Base-by-base conservation (phyloP, 2,888 invertebrate genomes). In the Teleogryllus oceanicus region DNA sequence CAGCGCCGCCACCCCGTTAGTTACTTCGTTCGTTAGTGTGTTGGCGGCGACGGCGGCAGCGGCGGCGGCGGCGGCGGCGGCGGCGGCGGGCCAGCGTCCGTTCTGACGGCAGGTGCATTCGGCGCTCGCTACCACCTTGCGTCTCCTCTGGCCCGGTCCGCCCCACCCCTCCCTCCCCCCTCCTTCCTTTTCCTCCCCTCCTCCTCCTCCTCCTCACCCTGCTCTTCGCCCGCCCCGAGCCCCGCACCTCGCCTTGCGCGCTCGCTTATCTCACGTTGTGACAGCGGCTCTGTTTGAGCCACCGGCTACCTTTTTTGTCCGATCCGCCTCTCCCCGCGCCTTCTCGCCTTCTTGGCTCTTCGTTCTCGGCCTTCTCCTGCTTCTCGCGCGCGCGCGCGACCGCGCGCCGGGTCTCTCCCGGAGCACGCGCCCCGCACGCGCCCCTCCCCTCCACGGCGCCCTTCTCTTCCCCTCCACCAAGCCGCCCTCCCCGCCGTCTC, bases 261-360 rank as follows among this genome's bases (percentile, higher is more conserved):
- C 62, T 62, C 62, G 62, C 62, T 62, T 62, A 62, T 62, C 62
- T 62, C 62, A n/a, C 62, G 62, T 13, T 62, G 62, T 62, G 62
- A 62, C 62, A 62, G 62, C 62, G 62, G 62, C 62, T 62, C 62
- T 62, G 62, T 62, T 62, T 62, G 62, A 62, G 62, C 62, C 62
- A 62, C 62, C 16, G 62, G 62, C 62, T 62, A 62, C 62, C 62
- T 62, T 62, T 62, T 62, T 62, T 62, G 62, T 62, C 62, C 62
- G 62, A 13, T 18, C 4, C 62, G 62, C 62, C 62, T n/a, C 62
- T 62, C 62, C 62, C 62, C 16, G 16, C 16, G 62, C n/a, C 62
- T 62, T n/a, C 16, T 62, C 62, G 13, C 37, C 37, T 37, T 37
- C 37, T 37, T 37, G 37, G 37, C 37, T 37, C 37, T 37, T 8